Evolutionary conservation across 2,113 vertebrate genomes (phyloP), one percentile per base, ranked within the genome.

Genomic region (Catharus bicknelli): DNA sequence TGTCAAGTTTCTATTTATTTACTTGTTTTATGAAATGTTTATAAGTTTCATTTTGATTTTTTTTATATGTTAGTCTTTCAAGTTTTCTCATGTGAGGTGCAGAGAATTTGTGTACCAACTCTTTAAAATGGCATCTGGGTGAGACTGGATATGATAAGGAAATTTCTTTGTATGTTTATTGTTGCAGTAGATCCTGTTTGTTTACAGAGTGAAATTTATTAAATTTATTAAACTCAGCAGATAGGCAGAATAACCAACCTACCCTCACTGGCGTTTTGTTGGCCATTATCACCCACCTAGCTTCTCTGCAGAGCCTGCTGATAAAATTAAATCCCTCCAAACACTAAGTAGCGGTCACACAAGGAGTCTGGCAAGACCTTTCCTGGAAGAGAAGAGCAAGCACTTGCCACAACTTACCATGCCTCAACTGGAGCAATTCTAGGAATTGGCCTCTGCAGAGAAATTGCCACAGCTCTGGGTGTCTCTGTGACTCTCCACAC

Each of bases 1-100:
- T 91, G 76, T 63, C 72, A 81, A 75, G 36, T 83, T 86, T 90
- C 57, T 83, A 25, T 74, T 93, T 90, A 72, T 91, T 94, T 95
- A 20, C 22, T 93, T 86, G 47, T 77, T 88, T 90, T 61, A 59
- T 74, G 40, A 48, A 62, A 73, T 70, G 30, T 67, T 77, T 90
- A 45, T 59, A 74, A 47, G 50, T 70, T 95, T 78, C 5, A 18
- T 62, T 93, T 85, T n/a, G 2, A 29, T 67, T 80, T 42, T 80
- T 83, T 51, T 89, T 12, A 11, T 66, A 27, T 42, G 9, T 64
- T 57, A 40, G 13, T 70, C n/a, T 80, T 90, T 67, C 43, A 73
- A 11, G 42, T 88, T 74, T 83, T 90, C 51, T 90, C 14, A 29
- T 15, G 54, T 62, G 38, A 83, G 21, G 5, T 55, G 12, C 17